A percentile compares a stretch with the other conserved stretches of the same genome.
phyloP scores from a whole-genome alignment of 2,113 vertebrate genomes.

The Menura novaehollandiae region DNA sequence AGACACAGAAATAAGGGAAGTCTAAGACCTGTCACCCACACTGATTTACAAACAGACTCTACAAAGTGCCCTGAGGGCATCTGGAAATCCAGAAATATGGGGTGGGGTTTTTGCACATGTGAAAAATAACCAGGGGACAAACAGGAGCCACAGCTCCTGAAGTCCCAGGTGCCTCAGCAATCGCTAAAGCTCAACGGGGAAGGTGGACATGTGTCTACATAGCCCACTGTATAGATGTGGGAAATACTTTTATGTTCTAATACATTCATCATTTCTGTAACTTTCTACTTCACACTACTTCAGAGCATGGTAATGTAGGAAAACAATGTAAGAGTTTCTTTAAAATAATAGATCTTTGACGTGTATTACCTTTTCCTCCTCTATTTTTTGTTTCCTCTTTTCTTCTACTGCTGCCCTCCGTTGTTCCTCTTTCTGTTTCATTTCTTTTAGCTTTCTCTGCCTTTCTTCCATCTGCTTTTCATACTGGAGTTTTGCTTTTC shows the following conservation, averaged over 20 bases:
- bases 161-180: neutral
- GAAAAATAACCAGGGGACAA: neutral
- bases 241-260: neutral
- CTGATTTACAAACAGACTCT: neutral
- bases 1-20: neutral
- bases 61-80: neutral
- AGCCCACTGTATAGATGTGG: neutral
- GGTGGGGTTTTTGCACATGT: neutral
- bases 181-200: neutral
- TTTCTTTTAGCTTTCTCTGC: slow-evolving; percentile 85
- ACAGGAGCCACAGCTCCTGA: neutral
- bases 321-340: neutral
- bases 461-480: slow-evolving; percentile 91
- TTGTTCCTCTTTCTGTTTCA: slow-evolving; percentile 88
- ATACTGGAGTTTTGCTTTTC: slow-evolving; percentile 86
- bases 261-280: neutral
- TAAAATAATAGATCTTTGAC: neutral
- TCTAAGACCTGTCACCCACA: fast-evolving
- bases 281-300: neutral
- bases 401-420: slow-evolving; percentile 86
- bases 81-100: neutral
- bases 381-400: slow-evolving; percentile 88
- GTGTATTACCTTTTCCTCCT: slow-evolving; percentile 85
- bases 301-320: neutral
- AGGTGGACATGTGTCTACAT: neutral